These are phyloP conservation scores for Autographa pulchrina DNA, from an alignment of 2,888 invertebrate genomes.

Conservation along the genomic window DNA sequence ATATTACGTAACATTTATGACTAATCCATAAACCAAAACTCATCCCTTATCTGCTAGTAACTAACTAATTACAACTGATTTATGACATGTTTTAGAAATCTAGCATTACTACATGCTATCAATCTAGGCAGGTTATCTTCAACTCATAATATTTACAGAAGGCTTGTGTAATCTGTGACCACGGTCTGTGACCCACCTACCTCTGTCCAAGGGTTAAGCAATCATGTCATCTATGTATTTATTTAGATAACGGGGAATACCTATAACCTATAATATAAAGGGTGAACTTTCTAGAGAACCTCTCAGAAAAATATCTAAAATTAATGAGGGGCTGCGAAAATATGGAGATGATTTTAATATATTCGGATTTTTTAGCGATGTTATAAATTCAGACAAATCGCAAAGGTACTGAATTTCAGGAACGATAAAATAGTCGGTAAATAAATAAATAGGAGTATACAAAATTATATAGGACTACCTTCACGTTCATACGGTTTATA, in stretches of 20 bases:
- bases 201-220: constrained; percentile 19
- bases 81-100: constrained; percentile 34
- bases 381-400: no score
- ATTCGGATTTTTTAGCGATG: no score
- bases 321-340: no score
- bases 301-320: not conserved
- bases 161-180: constrained; percentile 32
- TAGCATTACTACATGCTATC: constrained; percentile 9
- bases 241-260: constrained; percentile 17
- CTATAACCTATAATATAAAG: not conserved
- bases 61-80: constrained; percentile 33
- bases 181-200: no score
- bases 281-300: not conserved
- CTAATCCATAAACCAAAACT: not conserved
- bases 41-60: not conserved
- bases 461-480: no score
- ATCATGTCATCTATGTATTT: constrained; percentile 20
- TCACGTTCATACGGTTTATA: no score
- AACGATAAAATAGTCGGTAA: no score
- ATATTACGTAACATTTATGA: not conserved
- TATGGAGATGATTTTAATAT: no score
- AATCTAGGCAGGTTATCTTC: constrained; percentile 18
- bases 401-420: no score
- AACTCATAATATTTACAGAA: constrained; percentile 9
- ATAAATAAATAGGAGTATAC: no score